Percentiles rank a stretch among this genome's conserved stretches.
These are phyloP conservation scores for Oncorhynchus gorbuscha DNA, from an alignment of 2,113 vertebrate species.

Conservation along the genomic window DNA sequence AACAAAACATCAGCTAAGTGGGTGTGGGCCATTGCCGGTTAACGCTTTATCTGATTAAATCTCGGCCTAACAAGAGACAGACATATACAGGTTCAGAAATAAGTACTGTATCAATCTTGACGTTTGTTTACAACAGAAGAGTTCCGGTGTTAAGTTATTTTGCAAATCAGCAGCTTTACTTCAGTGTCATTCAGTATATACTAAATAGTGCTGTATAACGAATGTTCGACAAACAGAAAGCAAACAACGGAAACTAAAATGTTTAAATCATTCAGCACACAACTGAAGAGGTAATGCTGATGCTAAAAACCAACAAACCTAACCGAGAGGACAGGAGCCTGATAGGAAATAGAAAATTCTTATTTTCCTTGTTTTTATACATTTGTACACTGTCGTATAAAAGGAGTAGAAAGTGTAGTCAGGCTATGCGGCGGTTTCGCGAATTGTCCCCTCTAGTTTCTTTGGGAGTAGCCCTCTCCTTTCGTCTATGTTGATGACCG, in stretches of 20 bases:
- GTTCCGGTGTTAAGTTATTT: constrained; percentile 75
- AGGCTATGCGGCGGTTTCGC: constrained; percentile 98
- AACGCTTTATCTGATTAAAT: too few relatives aligned
- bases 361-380: constrained; percentile 71
- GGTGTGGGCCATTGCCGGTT: too few relatives aligned
- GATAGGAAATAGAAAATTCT: constrained; percentile 94
- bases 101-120: constrained; percentile 48
- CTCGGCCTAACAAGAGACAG: constrained; percentile 27
- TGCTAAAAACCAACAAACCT: constrained; percentile 75
- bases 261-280: constrained; percentile 80
- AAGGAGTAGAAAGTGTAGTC: constrained; percentile 88
- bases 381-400: constrained; percentile 96
- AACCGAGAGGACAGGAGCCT: constrained; percentile 76
- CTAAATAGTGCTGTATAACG: constrained; percentile 80
- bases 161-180: constrained; percentile 89
- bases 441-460: constrained; percentile 98
- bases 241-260: constrained; percentile 78
- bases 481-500: constrained; percentile 94
- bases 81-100: constrained; percentile 52
- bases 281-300: constrained; percentile 88
- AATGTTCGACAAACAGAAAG: constrained; percentile 80
- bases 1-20: too few relatives aligned
- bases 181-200: constrained; percentile 73
- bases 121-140: constrained; percentile 62
- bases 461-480: constrained; percentile 99